Evolutionary conservation across 2,888 invertebrate species (phyloP).

Genomic region (Isotomurus palustris): DNA sequence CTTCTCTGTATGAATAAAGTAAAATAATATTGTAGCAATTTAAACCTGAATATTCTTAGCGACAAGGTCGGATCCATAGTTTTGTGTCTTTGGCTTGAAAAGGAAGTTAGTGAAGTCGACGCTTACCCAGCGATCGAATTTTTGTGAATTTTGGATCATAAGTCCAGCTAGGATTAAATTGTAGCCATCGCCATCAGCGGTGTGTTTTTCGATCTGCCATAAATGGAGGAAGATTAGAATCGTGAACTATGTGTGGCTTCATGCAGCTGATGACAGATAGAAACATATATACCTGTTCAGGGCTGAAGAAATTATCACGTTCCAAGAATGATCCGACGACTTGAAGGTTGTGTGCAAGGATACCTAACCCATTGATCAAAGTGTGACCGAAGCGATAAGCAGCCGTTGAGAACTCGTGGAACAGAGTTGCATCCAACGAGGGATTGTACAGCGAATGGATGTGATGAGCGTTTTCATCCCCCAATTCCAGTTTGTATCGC

Average conservation of each 20-base stretch:
- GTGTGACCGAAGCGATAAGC: constrained; percentile 12
- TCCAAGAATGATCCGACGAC: not conserved
- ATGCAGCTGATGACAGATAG: not conserved
- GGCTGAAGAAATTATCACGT: constrained; percentile 18
- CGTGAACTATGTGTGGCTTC: not conserved
- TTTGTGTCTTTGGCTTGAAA: constrained; percentile 21
- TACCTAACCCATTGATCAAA: not conserved
- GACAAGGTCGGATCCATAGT: not conserved
- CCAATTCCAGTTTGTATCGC: constrained; percentile 2
- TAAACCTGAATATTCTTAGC: not conserved
- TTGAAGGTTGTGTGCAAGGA: not conserved
- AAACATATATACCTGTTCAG: not conserved
- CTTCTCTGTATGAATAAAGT: not conserved
- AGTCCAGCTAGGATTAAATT: constrained; percentile 46
- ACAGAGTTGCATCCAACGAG: constrained; percentile 9
- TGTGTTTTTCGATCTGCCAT: not conserved
- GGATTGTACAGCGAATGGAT: constrained; percentile 14
- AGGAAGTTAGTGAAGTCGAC: constrained; percentile 46
- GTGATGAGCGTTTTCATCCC: not conserved
- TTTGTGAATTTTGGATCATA: constrained; percentile 45
- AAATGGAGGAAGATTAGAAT: not conserved
- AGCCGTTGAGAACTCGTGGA: constrained; percentile 17
- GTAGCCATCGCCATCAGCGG: constrained; percentile 25
- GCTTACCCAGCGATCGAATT: constrained; percentile 47
- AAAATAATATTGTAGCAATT: not conserved